phyloP scores from a whole-genome alignment of 2,888 invertebrate genomes.

The Isotomurus palustris region DNA sequence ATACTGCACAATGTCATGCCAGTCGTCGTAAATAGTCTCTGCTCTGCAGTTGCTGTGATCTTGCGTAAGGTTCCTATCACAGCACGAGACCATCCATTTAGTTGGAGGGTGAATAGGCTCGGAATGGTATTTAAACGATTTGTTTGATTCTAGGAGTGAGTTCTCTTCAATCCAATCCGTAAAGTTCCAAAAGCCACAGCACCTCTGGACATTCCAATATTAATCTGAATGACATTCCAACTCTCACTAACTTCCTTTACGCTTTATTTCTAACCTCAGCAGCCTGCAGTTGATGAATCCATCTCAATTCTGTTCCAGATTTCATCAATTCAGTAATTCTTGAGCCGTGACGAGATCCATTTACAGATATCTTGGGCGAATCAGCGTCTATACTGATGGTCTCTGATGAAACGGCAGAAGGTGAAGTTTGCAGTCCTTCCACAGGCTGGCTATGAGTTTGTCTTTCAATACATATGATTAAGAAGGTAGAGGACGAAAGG shows the following conservation, averaged over 20 bases:
- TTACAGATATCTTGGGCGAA: slow-evolving; percentile 3
- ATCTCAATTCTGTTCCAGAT: slow-evolving; percentile 27
- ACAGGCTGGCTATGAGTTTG: slow-evolving; percentile 18
- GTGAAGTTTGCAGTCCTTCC: slow-evolving; percentile 3
- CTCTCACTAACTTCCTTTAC: neutral
- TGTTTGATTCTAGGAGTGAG: slow-evolving; percentile 25
- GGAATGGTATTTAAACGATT: slow-evolving; percentile 27
- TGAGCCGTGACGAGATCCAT: slow-evolving; percentile 25
- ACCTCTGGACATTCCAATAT: slow-evolving; percentile 13
- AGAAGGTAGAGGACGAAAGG: slow-evolving; percentile 31
- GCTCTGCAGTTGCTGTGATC: slow-evolving; percentile 35
- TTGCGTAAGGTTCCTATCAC: slow-evolving; percentile 30
- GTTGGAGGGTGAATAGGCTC: slow-evolving; percentile 34
- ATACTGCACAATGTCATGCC: slow-evolving; percentile 28
- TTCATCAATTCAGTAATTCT: slow-evolving; percentile 28
- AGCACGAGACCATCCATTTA: slow-evolving; percentile 27
- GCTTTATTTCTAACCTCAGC: slow-evolving; percentile 13
- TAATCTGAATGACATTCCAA: neutral
- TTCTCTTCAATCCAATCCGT: slow-evolving; percentile 30
- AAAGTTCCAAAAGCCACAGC: slow-evolving; percentile 36
- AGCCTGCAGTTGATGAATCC: slow-evolving; percentile 35
- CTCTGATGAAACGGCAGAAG: slow-evolving; percentile 11
- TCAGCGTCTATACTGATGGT: slow-evolving; percentile 7
- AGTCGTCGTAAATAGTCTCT: slow-evolving; percentile 33
- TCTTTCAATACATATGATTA: slow-evolving; percentile 26